phyloP scores from a whole-genome alignment of 2,113 vertebrate species.

The Paedocypris sp. region DNA sequence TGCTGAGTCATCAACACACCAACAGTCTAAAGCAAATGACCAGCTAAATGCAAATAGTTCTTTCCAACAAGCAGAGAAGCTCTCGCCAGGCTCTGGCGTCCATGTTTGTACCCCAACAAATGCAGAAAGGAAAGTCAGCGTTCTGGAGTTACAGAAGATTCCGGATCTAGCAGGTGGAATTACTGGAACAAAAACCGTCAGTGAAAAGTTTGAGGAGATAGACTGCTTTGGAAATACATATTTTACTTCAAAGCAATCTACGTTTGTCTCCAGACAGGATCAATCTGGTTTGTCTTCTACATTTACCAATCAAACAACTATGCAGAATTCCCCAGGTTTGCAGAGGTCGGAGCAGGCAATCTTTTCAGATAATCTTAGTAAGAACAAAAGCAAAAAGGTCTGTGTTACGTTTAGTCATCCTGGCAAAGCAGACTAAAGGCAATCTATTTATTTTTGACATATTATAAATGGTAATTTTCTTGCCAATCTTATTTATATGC shows the following conservation, averaged over 20 bases:
- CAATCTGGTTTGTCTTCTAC: conserved; percentile 50
- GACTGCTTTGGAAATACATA: conserved; percentile 65
- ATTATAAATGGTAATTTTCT: not conserved
- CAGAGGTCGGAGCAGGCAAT: conserved; percentile 51
- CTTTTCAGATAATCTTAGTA: conserved; percentile 43
- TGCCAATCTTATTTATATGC: not conserved
- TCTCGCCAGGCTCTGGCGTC: conserved; percentile 5
- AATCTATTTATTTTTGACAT: not conserved
- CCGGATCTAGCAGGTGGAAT: conserved; percentile 46
- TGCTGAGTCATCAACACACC: conserved; percentile 31
- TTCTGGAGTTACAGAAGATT: conserved; percentile 67
- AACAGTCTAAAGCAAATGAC: conserved; percentile 30
- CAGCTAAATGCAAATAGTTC: conserved; percentile 35
- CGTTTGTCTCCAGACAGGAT: conserved; percentile 61
- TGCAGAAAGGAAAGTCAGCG: conserved; percentile 59
- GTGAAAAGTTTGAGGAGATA: conserved; percentile 67
- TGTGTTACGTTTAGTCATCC: conserved; percentile 68
- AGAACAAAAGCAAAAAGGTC: conserved; percentile 55
- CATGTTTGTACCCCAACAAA: conserved; percentile 38
- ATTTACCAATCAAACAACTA: conserved; percentile 52
- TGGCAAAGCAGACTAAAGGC: no score
- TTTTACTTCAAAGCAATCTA: conserved; percentile 62
- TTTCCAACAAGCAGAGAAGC: conserved; percentile 1
- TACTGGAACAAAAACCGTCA: conserved; percentile 59
- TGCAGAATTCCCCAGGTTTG: conserved; percentile 55